These are phyloP conservation scores for Phocides pigmalion DNA, from an alignment of 1,140 invertebrate species.

Conservation along the genomic window DNA sequence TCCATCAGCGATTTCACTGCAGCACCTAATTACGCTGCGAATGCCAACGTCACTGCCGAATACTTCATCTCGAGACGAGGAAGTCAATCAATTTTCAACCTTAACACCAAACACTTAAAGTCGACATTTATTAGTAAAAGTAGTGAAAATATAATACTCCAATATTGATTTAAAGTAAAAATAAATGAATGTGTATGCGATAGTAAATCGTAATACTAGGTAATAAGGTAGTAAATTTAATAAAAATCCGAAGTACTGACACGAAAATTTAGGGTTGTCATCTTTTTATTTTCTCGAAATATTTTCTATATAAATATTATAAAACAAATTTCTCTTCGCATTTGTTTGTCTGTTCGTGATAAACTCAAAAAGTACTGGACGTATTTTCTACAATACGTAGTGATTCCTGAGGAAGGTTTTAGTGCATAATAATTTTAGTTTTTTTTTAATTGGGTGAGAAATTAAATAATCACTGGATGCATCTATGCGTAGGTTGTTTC, in stretches of 20 bases:
- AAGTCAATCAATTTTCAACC: background rate
- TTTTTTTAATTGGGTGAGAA: too few species aligned
- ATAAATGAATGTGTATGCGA: constrained; percentile 4
- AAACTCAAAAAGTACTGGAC: too few species aligned
- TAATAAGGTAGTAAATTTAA: constrained; percentile 8
- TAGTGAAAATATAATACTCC: background rate
- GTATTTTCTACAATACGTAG: too few species aligned
- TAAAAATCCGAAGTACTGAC: background rate
- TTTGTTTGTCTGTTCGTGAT: too few species aligned
- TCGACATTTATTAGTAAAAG: too few species aligned
- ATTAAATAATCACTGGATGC: too few species aligned
- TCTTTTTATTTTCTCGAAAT: background rate
- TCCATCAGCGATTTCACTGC: constrained; percentile 12
- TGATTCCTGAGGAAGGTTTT: too few species aligned
- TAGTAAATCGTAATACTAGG: background rate
- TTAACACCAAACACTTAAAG: background rate
- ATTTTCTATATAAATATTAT: too few species aligned
- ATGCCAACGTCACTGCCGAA: constrained; percentile 1
- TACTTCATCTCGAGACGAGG: background rate
- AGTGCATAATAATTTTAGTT: too few species aligned
- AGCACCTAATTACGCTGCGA: background rate
- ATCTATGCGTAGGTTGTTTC: too few species aligned
- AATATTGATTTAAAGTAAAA: background rate
- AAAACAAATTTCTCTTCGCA: too few species aligned
- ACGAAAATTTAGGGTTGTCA: background rate